Percentiles rank a stretch among this genome's conserved stretches.
These are phyloP conservation scores for Planiliza haematocheilus DNA, from an alignment of 2,113 vertebrate genomes.

Conservation along the genomic window DNA sequence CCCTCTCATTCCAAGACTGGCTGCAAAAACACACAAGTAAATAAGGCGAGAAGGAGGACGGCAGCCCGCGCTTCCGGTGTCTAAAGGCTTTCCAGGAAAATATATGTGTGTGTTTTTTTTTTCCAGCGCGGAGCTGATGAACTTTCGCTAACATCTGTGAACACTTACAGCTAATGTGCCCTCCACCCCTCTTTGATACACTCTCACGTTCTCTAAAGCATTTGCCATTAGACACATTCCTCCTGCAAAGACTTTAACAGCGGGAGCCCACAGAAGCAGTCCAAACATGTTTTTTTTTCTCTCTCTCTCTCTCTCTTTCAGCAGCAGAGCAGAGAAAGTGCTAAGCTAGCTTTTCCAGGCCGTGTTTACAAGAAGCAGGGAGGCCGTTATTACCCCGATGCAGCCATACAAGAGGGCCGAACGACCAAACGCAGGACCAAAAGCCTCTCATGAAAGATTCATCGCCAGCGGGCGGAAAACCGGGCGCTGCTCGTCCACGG, in stretches of 20 bases:
- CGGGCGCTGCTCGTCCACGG: background rate
- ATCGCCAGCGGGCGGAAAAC: constrained; percentile 14
- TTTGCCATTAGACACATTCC: constrained; percentile 85
- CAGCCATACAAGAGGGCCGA: constrained; percentile 42
- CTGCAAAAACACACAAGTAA: constrained; percentile 74
- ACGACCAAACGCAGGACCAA: constrained; percentile 18
- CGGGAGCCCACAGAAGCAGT: constrained; percentile 77
- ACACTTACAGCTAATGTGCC: constrained; percentile 81
- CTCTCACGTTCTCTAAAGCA: constrained; percentile 74
- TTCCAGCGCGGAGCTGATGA: constrained; percentile 69
- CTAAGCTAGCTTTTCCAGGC: constrained; percentile 72
- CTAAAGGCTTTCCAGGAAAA: constrained; percentile 74
- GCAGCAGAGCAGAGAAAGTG: constrained; percentile 64
- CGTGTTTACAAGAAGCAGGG: constrained; percentile 71
- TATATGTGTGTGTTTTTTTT: constrained; percentile 69
- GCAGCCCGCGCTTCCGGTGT: constrained; percentile 61
- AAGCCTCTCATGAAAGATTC: constrained; percentile 21
- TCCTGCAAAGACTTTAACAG: constrained; percentile 77
- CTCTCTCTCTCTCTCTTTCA: background rate
- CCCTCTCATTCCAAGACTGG: constrained; percentile 49
- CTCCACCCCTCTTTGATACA: constrained; percentile 74
- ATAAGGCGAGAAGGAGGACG: constrained; percentile 66
- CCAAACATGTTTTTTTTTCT: constrained; percentile 80
- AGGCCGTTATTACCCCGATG: constrained; percentile 58
- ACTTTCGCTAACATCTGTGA: constrained; percentile 85